Evolutionary conservation across 2,797 vertebrate species (phyloP), one percentile per base, ranked within the genome.

Genomic region (Parotocinclus haroldoi): DNA sequence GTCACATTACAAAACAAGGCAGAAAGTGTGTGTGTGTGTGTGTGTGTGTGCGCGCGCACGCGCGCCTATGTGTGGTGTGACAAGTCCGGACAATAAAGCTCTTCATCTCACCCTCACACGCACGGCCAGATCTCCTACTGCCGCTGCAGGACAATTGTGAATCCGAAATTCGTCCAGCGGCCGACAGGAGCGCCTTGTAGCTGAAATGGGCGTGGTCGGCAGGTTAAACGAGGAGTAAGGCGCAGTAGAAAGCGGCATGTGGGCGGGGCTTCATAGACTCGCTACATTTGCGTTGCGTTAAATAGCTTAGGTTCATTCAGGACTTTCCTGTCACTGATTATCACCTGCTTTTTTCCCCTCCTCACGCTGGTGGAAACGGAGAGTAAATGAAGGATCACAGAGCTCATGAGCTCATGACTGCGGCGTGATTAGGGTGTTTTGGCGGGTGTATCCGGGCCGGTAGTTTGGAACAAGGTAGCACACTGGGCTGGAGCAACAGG

Each of bases 231-330:
- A 50, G 14, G 14, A 85, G 82, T 84, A 86, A 80, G 88, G 85
- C 86, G 84, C 87, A 85, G 83, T 81, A 61, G 76, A 85, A 83
- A 89, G 40, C 87, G 89, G 85, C 65, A 74, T 72, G 74, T 59
- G 83, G 81, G 75, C 61, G 68, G 74, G 66, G 71, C 74, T 68
- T 81, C 77, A 82, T 45, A 76, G 62, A 39, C 39, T 42, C 55
- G 62, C n/a, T n/a, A n/a, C 68, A 44, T 18, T 50, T 65, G 58
- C 54, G 68, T 68, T 55, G 71, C 69, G 85, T 89, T 89, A 89
- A 89, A 88, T 82, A 81, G 18, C 64, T 75, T 64, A 78, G 77
- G 77, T 71, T 71, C 57, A 45, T 46, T 50, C 50, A 62, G 62
- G 38, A 18, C 52, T 52, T 58, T 76, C 70, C 60, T 81, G 68